Base-by-base conservation (phyloP, 2,888 invertebrate genomes). In the Ichneumoninae sp. region DNA sequence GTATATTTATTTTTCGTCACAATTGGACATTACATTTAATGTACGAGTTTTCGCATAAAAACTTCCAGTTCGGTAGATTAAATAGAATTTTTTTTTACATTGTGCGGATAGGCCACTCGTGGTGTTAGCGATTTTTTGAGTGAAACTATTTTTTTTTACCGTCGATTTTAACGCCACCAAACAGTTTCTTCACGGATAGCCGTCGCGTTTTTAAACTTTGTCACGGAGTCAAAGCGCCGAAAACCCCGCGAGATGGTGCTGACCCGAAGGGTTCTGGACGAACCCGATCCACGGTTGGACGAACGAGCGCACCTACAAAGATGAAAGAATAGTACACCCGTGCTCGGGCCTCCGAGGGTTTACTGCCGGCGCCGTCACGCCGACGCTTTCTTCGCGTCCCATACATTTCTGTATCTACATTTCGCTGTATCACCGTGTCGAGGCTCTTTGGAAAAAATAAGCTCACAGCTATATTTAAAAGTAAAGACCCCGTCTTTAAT, bases 351-450 rank as follows among this genome's bases (percentile, higher is more conserved):
- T 81, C 74, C 83, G 86, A 77, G 85, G 82, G 69, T 92, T 93
- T 92, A 93, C 86, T 88, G 84, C 91, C 89, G 91, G 88, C 89
- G 90, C 89, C 91, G 93, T 91, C 89, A 91, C 88, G 92, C 92
- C 33, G 26, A 62, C 80, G 84, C 68, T 80, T 77, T 36, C 71
- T 65, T 77, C 26, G 50, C 54, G 54, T 19, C 7, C 50, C 19
- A 66, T 52, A 52, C 70, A 47, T 40, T 60, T 69, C 50, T 52
- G 40, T 50, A 44, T 44, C 16, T 36, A 10, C 52, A 26, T 40
- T 57, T 22, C 66, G 19, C 44, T 16, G 44, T 47, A 47, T 47
- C 40, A 47, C 44, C 44, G 44, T 47, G 44, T 47, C 44, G 16
- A 19, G 19, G 52, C 7, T 8, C 52, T 54, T 54, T n/a, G 52